phyloP scores from a whole-genome alignment of 2,797 vertebrate species.

The Halcyon smyrnensis region DNA sequence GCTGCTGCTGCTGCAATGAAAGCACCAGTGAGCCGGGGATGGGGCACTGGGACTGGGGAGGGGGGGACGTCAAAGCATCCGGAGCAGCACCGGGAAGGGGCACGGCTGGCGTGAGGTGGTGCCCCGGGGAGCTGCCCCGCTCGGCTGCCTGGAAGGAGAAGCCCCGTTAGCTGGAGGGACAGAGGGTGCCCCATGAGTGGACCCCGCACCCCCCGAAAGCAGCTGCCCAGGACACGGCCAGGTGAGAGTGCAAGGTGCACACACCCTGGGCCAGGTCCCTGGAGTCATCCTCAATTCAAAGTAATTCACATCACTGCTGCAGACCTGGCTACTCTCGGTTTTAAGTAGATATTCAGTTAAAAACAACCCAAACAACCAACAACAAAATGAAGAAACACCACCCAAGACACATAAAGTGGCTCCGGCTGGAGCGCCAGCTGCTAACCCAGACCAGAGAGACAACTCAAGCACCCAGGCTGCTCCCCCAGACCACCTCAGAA shows the following conservation, averaged over 20 bases:
- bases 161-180: not conserved
- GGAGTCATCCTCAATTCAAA: rapidly evolving
- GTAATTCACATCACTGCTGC: rapidly evolving
- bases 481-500: not conserved
- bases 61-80: not conserved
- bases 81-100: constrained; percentile 29
- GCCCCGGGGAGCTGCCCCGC: not conserved
- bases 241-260: rapidly evolving
- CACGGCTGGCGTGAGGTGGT: no score
- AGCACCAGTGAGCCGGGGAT: constrained; percentile 39
- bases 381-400: not conserved
- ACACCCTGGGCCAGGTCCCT: rapidly evolving
- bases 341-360: not conserved
- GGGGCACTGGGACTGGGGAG: not conserved
- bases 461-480: not conserved
- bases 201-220: no score
- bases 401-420: rapidly evolving
- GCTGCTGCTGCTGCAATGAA: constrained; percentile 94
- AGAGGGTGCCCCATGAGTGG: not conserved
- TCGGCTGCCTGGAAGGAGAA: not conserved
- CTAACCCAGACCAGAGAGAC: rapidly evolving
- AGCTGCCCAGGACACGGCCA: rapidly evolving
- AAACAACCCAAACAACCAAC: no score
- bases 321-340: rapidly evolving
- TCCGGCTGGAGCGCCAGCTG: not conserved